These are phyloP conservation scores for Ormia ochracea DNA, from an alignment of 2,888 invertebrate genomes.

Conservation along the genomic window DNA sequence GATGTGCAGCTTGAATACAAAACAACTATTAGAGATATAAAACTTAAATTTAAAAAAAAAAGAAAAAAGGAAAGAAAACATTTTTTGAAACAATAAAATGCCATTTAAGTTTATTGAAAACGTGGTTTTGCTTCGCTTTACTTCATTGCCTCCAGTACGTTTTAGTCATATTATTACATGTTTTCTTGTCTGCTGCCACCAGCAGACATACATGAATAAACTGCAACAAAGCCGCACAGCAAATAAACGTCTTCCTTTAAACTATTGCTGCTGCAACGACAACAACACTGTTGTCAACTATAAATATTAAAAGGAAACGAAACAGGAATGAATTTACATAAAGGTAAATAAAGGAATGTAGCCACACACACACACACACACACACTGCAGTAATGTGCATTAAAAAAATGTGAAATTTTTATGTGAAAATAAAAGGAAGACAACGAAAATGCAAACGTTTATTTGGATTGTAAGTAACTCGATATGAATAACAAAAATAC, in stretches of 20 bases:
- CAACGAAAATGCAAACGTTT: not conserved
- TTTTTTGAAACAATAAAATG: conserved; percentile 51
- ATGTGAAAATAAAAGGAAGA: not conserved
- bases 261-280: conserved; percentile 49
- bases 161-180: not conserved
- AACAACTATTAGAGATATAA: conserved; percentile 25
- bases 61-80: too few species aligned
- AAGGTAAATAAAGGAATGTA: conserved; percentile 10
- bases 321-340: conserved; percentile 20
- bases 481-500: not conserved
- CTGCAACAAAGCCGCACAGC: not conserved
- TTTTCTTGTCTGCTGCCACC: not conserved
- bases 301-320: conserved; percentile 48
- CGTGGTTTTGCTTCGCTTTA: conserved; percentile 14
- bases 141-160: conserved; percentile 29
- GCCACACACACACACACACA: too few species aligned
- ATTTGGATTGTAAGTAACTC: not conserved
- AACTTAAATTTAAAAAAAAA: conserved; percentile 48
- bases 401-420: conserved; percentile 5
- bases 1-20: conserved; percentile 50
- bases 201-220: not conserved
- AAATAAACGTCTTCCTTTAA: conserved; percentile 47
- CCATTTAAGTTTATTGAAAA: conserved; percentile 58
- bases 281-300: conserved; percentile 65
- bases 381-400: conserved; percentile 4